phyloP scores from a whole-genome alignment of 2,113 vertebrate species.

The Leuciscus idus region DNA sequence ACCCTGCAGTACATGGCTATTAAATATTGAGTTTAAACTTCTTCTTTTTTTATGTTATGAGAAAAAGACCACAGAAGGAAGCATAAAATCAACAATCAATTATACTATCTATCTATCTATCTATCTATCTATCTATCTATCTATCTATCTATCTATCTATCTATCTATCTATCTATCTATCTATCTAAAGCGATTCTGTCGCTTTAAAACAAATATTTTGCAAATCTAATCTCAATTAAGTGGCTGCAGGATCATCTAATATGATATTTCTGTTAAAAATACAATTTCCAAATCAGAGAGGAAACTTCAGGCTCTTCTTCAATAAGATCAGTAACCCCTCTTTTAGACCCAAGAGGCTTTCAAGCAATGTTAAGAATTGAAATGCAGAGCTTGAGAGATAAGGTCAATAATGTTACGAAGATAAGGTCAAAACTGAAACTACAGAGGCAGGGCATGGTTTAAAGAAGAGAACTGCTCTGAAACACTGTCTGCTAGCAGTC shows the following conservation, averaged over 20 bases:
- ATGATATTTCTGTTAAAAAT: background rate
- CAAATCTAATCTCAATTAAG: slow-evolving; percentile 6
- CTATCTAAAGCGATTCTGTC: no score
- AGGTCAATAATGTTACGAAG: slow-evolving; percentile 68
- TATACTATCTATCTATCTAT: background rate
- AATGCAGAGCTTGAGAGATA: slow-evolving; percentile 79
- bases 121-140: no score
- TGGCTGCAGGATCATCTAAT: background rate
- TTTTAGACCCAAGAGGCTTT: slow-evolving; percentile 65
- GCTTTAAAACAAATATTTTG: background rate
- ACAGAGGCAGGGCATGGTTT: slow-evolving; percentile 63
- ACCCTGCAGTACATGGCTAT: background rate
- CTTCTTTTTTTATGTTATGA: background rate
- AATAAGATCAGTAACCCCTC: slow-evolving; percentile 73
- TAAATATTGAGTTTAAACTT: background rate
- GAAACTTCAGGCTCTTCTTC: slow-evolving; percentile 45
- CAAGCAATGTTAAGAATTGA: slow-evolving; percentile 73
- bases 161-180: no score
- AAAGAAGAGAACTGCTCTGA: slow-evolving; percentile 64
- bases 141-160: no score
- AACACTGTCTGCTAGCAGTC: slow-evolving; percentile 70
- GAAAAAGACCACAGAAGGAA: background rate
- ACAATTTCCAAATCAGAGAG: slow-evolving; percentile 52
- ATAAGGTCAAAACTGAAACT: slow-evolving; percentile 56
- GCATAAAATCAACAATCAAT: background rate